phyloP scores from a whole-genome alignment of 2,113 vertebrate species.

The Promerops cafer region DNA sequence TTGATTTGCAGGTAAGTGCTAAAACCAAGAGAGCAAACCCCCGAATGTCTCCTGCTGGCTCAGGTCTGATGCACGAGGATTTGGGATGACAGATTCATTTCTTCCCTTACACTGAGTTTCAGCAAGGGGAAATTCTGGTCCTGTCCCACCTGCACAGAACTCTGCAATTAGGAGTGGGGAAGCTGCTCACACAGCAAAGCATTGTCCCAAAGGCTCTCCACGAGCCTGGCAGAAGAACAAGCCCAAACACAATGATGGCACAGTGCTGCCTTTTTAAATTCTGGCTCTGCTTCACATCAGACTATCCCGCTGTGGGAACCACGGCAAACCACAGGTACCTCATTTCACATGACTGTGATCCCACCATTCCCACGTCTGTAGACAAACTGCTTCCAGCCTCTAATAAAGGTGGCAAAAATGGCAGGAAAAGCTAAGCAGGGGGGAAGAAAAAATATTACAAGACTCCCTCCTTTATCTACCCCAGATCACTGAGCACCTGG shows the following conservation, averaged over 20 bases:
- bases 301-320: neutral
- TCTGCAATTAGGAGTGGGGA: neutral
- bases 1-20: neutral
- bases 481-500: slow-evolving; percentile 15
- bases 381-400: slow-evolving; percentile 1
- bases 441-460: neutral
- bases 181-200: neutral
- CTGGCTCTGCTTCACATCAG: neutral
- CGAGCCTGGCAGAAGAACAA: neutral
- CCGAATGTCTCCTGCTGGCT: neutral
- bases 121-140: neutral
- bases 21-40: neutral
- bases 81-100: neutral
- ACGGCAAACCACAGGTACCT: neutral
- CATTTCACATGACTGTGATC: neutral
- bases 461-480: neutral
- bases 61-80: neutral
- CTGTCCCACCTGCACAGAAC: neutral
- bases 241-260: neutral
- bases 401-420: neutral
- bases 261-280: neutral
- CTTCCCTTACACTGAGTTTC: neutral
- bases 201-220: neutral
- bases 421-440: neutral
- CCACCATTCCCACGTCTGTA: neutral